Conservation (phyloP, 2,113 vertebrate genomes). For the Amphiprion ocellaris region DNA sequence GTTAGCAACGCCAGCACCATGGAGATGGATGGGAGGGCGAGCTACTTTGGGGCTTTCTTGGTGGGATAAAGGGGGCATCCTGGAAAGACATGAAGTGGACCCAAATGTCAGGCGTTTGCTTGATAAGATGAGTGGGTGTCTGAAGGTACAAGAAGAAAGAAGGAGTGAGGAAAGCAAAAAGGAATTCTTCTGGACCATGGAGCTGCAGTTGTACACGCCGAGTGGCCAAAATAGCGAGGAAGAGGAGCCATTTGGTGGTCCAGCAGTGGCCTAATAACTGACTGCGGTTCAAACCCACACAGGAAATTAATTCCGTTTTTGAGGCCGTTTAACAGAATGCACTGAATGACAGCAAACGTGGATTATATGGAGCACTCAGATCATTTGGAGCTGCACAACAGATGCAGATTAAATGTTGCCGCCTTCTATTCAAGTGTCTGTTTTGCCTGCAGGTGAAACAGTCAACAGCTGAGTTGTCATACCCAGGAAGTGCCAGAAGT, state of each 20-base stretch:
- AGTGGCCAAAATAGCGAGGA: background rate
- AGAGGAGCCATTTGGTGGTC: background rate
- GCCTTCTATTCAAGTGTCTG: background rate
- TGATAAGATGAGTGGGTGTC: slow-evolving; percentile 6
- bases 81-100: background rate
- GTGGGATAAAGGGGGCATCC: slow-evolving; percentile 80
- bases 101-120: slow-evolving; percentile 25
- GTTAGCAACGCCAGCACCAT: slow-evolving; percentile 89
- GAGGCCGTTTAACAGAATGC: slow-evolving; percentile 4
- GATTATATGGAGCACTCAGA: slow-evolving; percentile 12
- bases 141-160: slow-evolving; percentile 5
- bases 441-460: slow-evolving; percentile 30
- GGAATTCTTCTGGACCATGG: slow-evolving; percentile 2
- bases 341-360: background rate
- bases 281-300: background rate
- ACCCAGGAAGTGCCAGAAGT: background rate
- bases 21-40: slow-evolving; percentile 92
- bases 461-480: background rate
- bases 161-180: background rate
- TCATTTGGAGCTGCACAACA: slow-evolving; percentile 5
- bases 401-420: slow-evolving; percentile 14
- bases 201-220: slow-evolving; percentile 2
- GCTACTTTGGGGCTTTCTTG: slow-evolving; percentile 93
- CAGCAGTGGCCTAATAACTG: slow-evolving; percentile 22
- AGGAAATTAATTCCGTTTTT: slow-evolving; percentile 9